Percentiles rank a stretch among this genome's conserved stretches.
Conservation (phyloP, 2,113 vertebrate species). For the Dermatemys mawii region DNA sequence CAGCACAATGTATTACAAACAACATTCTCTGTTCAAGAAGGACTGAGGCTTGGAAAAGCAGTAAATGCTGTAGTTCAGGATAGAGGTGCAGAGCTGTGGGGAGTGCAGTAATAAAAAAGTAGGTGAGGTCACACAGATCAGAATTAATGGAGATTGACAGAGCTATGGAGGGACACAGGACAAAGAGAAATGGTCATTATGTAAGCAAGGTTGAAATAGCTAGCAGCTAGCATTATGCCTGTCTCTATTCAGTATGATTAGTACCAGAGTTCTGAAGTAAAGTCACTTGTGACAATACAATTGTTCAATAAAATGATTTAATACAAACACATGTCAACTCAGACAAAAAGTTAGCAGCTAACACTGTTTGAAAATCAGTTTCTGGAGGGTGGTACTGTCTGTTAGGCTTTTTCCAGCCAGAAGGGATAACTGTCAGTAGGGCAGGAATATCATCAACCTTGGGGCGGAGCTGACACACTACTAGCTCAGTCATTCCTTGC, state of each 20-base stretch:
- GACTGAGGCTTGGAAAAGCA: neutral
- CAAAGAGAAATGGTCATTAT: neutral
- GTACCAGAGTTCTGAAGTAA: neutral
- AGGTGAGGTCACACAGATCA: conserved; percentile 10
- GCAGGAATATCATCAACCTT: neutral
- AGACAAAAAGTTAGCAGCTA: neutral
- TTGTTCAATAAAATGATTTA: neutral
- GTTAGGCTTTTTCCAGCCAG: neutral
- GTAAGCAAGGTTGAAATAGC: neutral
- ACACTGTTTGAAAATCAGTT: neutral
- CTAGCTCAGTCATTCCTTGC: neutral
- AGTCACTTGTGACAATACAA: neutral
- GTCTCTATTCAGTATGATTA: neutral
- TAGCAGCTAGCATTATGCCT: neutral
- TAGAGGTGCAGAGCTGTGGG: neutral
- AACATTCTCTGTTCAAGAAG: neutral
- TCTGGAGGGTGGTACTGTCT: neutral
- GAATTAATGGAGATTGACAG: neutral
- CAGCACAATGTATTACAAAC: conserved; percentile 5
- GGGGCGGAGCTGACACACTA: neutral
- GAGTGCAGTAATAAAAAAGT: neutral
- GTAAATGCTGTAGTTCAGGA: neutral
- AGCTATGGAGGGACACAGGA: neutral
- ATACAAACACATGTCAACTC: neutral
- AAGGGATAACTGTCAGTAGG: neutral